Evolutionary conservation across 2,797 vertebrate species (phyloP).

Genomic region (Loriculus beryllinus): DNA sequence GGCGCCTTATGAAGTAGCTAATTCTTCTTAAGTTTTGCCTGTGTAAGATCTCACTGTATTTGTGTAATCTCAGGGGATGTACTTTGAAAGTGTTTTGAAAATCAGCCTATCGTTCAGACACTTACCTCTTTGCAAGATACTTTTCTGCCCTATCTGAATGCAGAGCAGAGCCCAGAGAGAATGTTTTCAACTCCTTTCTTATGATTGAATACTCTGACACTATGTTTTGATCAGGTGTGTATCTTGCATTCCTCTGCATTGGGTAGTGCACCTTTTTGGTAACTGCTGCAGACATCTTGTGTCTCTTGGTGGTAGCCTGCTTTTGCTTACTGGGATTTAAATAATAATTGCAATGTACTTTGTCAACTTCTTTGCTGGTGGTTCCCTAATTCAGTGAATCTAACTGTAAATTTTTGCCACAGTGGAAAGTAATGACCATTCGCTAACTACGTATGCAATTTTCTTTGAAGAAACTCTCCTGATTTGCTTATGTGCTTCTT

Average conservation of each 20-base stretch:
- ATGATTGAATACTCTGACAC: not conserved
- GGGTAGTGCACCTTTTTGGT: not conserved
- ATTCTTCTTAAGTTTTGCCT: not conserved
- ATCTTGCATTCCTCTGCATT: not conserved
- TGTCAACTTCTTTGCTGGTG: not conserved
- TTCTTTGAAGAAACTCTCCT: not conserved
- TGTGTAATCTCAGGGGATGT: not conserved
- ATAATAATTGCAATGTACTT: not conserved
- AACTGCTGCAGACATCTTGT: not conserved
- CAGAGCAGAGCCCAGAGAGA: not conserved
- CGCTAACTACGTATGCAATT: not conserved
- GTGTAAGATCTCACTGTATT: not conserved
- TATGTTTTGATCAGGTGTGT: not conserved
- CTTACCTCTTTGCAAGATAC: not conserved
- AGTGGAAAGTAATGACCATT: not conserved
- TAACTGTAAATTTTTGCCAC: not conserved
- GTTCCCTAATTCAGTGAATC: not conserved
- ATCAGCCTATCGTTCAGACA: not conserved
- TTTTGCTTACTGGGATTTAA: not conserved
- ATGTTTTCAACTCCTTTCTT: not conserved
- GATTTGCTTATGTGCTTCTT: not conserved
- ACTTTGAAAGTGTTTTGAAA: not conserved
- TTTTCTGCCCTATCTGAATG: not conserved
- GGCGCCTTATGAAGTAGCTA: not conserved
- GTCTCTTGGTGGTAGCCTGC: not conserved